Conservation (phyloP, 2,113 vertebrate genomes). For the Poecilia latipinna region DNA sequence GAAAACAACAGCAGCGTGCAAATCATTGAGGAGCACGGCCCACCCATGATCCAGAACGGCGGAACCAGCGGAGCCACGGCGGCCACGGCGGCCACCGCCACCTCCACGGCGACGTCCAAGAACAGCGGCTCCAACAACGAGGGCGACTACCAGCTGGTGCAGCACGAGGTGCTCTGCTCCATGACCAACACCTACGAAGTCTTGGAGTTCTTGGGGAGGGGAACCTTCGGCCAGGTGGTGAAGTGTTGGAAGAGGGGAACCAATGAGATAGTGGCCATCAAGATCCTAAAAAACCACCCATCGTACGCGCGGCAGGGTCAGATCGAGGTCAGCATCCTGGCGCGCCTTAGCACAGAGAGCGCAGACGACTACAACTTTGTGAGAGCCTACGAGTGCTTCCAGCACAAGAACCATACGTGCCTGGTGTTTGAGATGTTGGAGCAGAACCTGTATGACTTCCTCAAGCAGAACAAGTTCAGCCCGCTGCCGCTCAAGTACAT, state of each 20-base stretch:
- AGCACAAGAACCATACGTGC: conserved; percentile 99
- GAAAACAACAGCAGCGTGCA: conserved; percentile 97
- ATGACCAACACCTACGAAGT: conserved; percentile 99
- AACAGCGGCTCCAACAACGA: conserved; percentile 96
- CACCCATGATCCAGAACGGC: conserved; percentile 93
- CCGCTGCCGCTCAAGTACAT: conserved; percentile 97
- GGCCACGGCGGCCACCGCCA: conserved; percentile 88
- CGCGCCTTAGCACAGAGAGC: conserved; percentile 95
- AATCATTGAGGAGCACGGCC: conserved; percentile 93
- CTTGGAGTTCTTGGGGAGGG: conserved; percentile 95
- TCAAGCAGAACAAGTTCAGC: conserved; percentile 99
- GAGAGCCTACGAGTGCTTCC: conserved; percentile 97
- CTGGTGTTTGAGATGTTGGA: conserved; percentile 99
- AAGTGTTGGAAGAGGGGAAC: conserved; percentile 99
- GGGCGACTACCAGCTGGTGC: conserved; percentile 97
- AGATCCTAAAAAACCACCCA: conserved; percentile 98
- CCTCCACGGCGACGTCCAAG: conserved; percentile 95
- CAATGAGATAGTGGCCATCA: conserved; percentile 98
- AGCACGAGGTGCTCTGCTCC: conserved; percentile 98
- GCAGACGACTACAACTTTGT: conserved; percentile 99
- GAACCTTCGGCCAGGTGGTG: conserved; percentile 98
- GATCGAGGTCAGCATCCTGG: conserved; percentile 98
- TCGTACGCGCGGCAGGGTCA: conserved; percentile 97
- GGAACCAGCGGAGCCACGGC: conserved; percentile 88
- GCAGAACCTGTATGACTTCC: conserved; percentile 99